These are phyloP conservation scores for Archilochus colubris DNA, from an alignment of 2,113 vertebrate species.

Conservation along the genomic window DNA sequence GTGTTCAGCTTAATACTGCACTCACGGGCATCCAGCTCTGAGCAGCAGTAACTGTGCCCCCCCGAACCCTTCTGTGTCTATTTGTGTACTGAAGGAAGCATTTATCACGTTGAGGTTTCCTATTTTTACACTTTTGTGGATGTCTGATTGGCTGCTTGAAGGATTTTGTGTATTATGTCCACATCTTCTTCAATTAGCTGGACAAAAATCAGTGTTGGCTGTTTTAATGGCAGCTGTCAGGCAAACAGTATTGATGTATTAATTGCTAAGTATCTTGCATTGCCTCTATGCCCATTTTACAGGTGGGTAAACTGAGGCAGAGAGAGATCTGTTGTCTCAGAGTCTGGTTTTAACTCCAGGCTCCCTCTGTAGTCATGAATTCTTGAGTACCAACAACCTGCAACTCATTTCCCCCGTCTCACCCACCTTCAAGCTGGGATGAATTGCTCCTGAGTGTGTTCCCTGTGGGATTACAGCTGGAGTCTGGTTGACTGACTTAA, in stretches of 20 bases:
- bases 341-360: neutral
- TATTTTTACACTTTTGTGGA: neutral
- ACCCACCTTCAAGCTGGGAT: neutral
- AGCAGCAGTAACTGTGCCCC: neutral
- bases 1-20: neutral
- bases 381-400: neutral
- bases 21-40: neutral
- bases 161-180: neutral
- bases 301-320: neutral
- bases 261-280: neutral
- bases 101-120: neutral
- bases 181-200: neutral
- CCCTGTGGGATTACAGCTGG: neutral
- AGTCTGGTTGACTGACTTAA: neutral
- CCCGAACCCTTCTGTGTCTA: neutral
- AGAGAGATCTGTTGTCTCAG: neutral
- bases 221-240: neutral
- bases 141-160: neutral
- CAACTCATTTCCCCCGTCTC: fast-evolving
- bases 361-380: neutral
- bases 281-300: fast-evolving
- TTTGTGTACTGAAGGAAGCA: conserved; percentile 17
- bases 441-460: neutral
- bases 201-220: neutral
- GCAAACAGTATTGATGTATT: no score